Base-by-base conservation (phyloP, 1,140 invertebrate genomes). In the Drosophila bipectinata region DNA sequence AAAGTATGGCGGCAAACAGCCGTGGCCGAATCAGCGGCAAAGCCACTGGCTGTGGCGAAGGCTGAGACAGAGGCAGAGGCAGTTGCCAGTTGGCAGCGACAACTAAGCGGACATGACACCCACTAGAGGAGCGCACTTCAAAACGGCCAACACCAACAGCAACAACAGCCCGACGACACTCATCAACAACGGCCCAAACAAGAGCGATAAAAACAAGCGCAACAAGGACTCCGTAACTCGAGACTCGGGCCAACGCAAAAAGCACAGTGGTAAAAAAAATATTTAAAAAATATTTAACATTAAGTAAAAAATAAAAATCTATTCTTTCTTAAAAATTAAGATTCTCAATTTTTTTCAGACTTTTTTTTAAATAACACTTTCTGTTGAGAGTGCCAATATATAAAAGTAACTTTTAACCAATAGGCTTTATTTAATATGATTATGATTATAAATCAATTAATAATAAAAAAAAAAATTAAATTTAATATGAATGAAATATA, bases 141-240 rank as follows among this genome's bases (percentile, higher is more conserved):
- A 78, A 77, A 71, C 61, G 72, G 57, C 77, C 77, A 82, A 54
- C 77, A 78, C 30, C 56, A 75, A 44, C 61, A 79, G 28, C 73
- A 49, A 63, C 44, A 24, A 47, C 44, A 47, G 30, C 72, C 62
- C 79, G 48, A 75, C 79, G 72, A 74, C 81, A 87, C 81, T 85
- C 81, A 87, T 87, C 81, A 87, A 77, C 69, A 78, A 87, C 81
- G 78, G 71, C 61, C 82, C 73, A 75, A 83, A 85, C 77, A 87
- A 85, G 73, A 67, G 82, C 82, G 74, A 87, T 85, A 85, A 85
- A 85, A 87, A 85, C 82, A 87, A 87, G 82, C 82, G 82, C 82
- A 85, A 85, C 82, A 85, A 85, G 82, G 83, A 87, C 82, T 87
- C 72, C 71, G 83, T 78, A 76, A 71, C 74, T 69, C 74, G 82